Evolutionary conservation across 2,113 vertebrate species (phyloP).

Genomic region (Mirza zaza): DNA sequence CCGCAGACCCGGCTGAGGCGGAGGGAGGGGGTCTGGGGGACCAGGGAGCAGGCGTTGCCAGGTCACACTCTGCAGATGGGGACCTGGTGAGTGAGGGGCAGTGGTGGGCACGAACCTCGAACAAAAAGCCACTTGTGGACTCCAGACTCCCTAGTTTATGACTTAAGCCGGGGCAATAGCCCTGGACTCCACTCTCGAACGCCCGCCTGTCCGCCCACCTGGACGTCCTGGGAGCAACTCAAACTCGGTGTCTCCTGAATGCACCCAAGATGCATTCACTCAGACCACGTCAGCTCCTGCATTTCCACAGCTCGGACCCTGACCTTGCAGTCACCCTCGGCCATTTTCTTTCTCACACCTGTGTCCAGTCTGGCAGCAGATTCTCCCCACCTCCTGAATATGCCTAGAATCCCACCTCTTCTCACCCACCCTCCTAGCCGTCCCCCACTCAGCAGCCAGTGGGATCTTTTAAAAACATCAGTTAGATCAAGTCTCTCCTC

Average conservation of each 20-base stretch:
- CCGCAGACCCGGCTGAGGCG: not conserved
- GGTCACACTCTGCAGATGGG: not conserved
- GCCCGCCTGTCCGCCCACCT: not conserved
- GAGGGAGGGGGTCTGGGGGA: not conserved
- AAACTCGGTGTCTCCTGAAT: accelerated
- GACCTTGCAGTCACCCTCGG: not conserved
- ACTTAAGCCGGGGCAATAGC: not conserved
- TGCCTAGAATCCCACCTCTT: not conserved
- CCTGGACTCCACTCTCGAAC: not conserved
- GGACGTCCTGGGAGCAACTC: not conserved
- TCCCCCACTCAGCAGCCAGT: not conserved
- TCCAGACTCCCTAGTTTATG: not conserved
- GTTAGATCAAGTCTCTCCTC: not conserved
- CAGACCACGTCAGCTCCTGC: not conserved
- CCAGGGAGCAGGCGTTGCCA: not conserved
- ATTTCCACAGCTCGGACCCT: accelerated
- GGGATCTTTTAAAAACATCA: not conserved
- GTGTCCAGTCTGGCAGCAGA: not conserved
- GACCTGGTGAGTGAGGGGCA: not conserved
- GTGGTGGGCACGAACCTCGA: not conserved
- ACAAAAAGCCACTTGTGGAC: accelerated
- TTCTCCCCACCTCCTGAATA: not conserved
- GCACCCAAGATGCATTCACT: accelerated
- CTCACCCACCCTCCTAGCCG: not conserved
- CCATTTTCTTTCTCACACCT: not conserved